Percentiles rank a stretch among this genome's conserved stretches.
Evolutionary conservation across 2,888 invertebrate species (phyloP).

Genomic region (Campopleginae sp.): DNA sequence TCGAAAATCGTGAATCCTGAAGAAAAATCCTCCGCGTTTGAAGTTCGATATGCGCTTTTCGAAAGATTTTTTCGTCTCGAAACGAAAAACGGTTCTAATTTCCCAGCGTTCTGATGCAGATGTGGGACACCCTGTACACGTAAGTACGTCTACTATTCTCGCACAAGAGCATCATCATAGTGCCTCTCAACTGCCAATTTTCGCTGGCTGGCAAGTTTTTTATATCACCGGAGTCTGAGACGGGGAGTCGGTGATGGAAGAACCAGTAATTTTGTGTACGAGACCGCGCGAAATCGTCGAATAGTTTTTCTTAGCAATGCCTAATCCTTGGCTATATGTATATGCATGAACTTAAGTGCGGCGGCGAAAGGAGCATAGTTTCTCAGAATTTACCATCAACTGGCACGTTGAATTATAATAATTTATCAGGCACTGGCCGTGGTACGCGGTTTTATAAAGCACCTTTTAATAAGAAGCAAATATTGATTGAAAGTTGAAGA

Average conservation of each 20-base stretch:
- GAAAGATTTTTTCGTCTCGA: not conserved
- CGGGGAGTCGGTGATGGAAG: constrained; percentile 29
- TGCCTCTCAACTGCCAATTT: constrained; percentile 49
- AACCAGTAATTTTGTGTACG: constrained; percentile 55
- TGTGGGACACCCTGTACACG: constrained; percentile 4
- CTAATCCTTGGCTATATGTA: constrained; percentile 32
- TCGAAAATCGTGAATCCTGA: not conserved
- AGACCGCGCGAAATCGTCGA: constrained; percentile 40
- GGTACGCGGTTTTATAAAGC: constrained; percentile 14
- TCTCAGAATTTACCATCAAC: constrained; percentile 36
- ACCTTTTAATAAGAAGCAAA: not conserved
- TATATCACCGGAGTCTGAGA: constrained; percentile 19
- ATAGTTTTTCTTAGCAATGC: constrained; percentile 47
- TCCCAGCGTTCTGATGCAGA: not conserved
- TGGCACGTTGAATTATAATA: constrained; percentile 41
- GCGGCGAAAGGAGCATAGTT: constrained; percentile 15
- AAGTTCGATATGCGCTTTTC: not conserved
- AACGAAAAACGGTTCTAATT: not conserved
- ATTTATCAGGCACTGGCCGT: constrained; percentile 14
- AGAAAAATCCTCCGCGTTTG: not conserved
- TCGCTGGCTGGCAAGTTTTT: constrained; percentile 39
- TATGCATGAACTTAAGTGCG: constrained; percentile 12
- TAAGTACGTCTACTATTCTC: constrained; percentile 21
- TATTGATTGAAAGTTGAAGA: not conserved
- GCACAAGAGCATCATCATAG: constrained; percentile 26